Conservation (phyloP, 2,888 invertebrate species). For the Metallyticus violacea region DNA sequence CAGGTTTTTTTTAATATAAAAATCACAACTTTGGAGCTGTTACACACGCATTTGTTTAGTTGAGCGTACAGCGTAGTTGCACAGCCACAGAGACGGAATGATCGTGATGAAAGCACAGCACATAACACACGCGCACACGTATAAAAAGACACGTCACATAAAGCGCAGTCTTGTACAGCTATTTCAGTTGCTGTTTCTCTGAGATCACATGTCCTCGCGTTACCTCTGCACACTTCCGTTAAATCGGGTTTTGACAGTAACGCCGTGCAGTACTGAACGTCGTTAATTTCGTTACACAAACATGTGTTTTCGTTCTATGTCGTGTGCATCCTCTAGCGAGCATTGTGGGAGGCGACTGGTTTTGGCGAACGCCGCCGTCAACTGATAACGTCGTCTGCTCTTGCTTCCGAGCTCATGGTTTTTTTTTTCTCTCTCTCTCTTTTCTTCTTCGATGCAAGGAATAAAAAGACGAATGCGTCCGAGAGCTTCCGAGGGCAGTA, state of each 20-base stretch:
- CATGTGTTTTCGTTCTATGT: not conserved
- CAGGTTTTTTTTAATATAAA: not conserved
- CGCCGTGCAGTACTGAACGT: not conserved
- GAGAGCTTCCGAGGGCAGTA: not conserved
- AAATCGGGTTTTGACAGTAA: not conserved
- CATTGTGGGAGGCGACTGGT: not conserved
- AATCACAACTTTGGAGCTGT: not conserved
- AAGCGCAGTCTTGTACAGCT: not conserved
- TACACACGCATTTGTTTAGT: not conserved
- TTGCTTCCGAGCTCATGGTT: not conserved
- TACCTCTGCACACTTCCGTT: not conserved
- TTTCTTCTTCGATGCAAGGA: not conserved
- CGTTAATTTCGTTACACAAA: not conserved
- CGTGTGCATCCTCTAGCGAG: not conserved
- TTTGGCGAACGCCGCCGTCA: not conserved
- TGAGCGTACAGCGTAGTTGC: not conserved
- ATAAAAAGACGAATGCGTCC: not conserved
- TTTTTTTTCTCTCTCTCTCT: too few relatives aligned
- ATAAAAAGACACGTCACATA: not conserved
- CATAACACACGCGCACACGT: not conserved
- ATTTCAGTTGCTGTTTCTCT: not conserved
- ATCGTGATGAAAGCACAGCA: not conserved
- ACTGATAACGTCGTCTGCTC: not conserved
- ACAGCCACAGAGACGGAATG: conserved; percentile 3
- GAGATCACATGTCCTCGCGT: not conserved